Conservation (phyloP, 2,797 vertebrate genomes). For the Xenops minutus region DNA sequence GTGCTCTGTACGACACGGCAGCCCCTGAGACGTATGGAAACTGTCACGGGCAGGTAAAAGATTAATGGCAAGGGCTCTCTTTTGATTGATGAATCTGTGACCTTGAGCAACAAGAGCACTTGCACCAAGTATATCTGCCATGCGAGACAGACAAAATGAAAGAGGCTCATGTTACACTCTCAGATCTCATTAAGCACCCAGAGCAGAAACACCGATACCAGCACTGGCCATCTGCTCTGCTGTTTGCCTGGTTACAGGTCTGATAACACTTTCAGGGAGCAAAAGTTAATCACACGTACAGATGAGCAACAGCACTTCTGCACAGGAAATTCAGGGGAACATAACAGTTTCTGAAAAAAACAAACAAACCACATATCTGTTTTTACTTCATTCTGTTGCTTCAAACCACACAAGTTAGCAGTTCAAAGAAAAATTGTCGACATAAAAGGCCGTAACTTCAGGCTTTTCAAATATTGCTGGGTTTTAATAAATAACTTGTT, state of each 20-base stretch:
- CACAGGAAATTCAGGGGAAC: conserved; percentile 50
- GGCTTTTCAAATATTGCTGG: background rate
- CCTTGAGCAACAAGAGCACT: conserved; percentile 48
- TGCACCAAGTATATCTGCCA: conserved; percentile 32
- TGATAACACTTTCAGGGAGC: conserved; percentile 45
- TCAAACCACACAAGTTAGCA: background rate
- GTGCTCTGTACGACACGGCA: background rate
- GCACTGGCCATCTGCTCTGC: conserved; percentile 53
- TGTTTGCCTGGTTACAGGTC: conserved; percentile 56
- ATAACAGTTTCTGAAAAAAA: conserved; percentile 38
- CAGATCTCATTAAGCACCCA: conserved; percentile 58
- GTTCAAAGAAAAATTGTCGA: background rate
- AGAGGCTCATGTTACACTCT: conserved; percentile 53
- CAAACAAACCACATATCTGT: background rate
- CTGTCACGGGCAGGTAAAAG: conserved; percentile 24
- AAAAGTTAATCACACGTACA: conserved; percentile 41
- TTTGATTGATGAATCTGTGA: conserved; percentile 58
- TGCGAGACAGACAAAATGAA: conserved; percentile 47
- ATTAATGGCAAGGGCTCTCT: conserved; percentile 27
- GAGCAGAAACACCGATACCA: conserved; percentile 41
- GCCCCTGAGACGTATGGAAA: background rate
- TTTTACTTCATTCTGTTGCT: conserved; percentile 28
- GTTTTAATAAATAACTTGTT: background rate
- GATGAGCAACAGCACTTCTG: conserved; percentile 36
- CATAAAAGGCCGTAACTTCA: background rate